Base-by-base conservation (phyloP, 35 echinoderm and acorn worm species). In the Ophiothrix spiculata region DNA sequence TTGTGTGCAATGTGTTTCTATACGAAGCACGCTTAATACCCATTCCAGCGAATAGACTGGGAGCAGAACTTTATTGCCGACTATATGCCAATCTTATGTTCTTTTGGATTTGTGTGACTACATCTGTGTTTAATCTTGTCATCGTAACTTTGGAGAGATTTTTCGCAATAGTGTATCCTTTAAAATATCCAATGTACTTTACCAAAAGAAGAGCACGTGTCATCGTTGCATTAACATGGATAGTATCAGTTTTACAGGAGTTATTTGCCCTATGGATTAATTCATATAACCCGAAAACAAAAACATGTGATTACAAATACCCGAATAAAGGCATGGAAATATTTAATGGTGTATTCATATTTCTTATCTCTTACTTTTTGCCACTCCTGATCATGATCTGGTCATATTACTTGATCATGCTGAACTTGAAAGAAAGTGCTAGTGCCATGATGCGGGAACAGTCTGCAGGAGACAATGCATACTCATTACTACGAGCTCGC, bases 121-220 rank as follows among this genome's bases (percentile, higher is more conserved):
- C 96, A 3, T 99, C 96, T 1, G 96, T 99, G 25, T 99, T 99
- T 64, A 99, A 99, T 74, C 86, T 99, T 8, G 89, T 99, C 23
- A 75, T 78, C 35, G 96, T 99, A 6, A 99, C 96, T 0, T 86
- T 94, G 17, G 96, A 94, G 41, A 39, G 92, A 31, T 94, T 94
- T 83, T 92, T 89, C 37, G 96, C 96, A 16, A 91, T 99, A 6
- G 92, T 94, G 25, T 93, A 91, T 37, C 96, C 96, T 1, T 77
- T 93, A 1, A 86, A 91, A 25, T 99, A 99, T 79, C 54, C 86
- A 14, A 14, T 79, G 3, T 90, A 94, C 83, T 99, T 99, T 40
- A 94, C 60, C 38, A 36, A 46, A 32, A 46, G 79, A 79, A 94
- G 88, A 76, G 89, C 88, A 11, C 74, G 38, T 46, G 37, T 94